Evolutionary conservation across 2,797 vertebrate genomes (phyloP).

Genomic region (Sylvilagus floridanus): DNA sequence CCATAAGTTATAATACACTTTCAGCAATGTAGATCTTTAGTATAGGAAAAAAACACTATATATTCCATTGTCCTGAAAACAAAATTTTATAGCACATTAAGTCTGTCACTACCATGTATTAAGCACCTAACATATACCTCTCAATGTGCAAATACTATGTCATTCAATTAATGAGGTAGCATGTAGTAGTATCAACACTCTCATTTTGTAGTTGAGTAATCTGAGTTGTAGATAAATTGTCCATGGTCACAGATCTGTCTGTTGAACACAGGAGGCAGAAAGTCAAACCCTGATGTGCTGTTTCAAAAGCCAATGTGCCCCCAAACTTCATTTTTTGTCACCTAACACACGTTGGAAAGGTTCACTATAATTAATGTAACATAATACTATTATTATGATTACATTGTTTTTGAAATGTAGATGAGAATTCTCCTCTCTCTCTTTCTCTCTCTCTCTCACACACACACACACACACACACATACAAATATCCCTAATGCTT

Average conservation of each 20-base stretch:
- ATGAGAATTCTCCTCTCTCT: no score
- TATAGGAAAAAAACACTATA: conserved; percentile 42
- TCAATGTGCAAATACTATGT: conserved; percentile 17
- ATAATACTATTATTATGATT: background rate
- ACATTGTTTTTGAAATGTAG: background rate
- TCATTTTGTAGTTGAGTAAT: conserved; percentile 61
- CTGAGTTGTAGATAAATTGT: conserved; percentile 13
- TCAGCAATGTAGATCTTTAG: background rate
- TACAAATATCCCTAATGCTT: background rate
- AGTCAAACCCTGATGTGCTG: background rate
- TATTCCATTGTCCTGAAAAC: background rate
- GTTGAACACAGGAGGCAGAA: conserved; percentile 37
- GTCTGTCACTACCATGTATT: conserved; percentile 48
- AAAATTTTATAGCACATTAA: conserved; percentile 61
- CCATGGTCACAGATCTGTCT: conserved; percentile 12
- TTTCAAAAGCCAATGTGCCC: background rate
- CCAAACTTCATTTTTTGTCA: background rate
- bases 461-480: background rate
- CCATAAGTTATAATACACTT: conserved; percentile 7
- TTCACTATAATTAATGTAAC: background rate
- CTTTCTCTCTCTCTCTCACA: no score
- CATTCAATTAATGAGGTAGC: conserved; percentile 53
- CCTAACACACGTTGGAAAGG: conserved; percentile 14
- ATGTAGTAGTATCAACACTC: conserved; percentile 2
- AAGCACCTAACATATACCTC: conserved; percentile 18